These are phyloP conservation scores for Cromileptes altivelis DNA, from an alignment of 2,113 vertebrate species.

Conservation along the genomic window DNA sequence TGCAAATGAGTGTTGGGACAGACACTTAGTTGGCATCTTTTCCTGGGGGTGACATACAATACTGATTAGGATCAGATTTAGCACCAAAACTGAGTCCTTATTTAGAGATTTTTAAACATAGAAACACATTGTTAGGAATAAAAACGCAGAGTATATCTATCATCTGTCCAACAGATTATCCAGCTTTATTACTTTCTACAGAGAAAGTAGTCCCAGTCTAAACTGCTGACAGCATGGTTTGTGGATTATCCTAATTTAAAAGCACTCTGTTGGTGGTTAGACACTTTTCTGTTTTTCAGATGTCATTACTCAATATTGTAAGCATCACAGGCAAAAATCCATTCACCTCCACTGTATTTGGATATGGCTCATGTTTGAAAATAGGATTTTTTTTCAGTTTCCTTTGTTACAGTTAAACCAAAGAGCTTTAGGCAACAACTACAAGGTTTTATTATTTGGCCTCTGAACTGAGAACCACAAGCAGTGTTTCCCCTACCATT, in stretches of 20 bases:
- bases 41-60: not conserved
- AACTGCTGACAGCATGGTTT: constrained; percentile 8
- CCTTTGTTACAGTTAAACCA: not conserved
- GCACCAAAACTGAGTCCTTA: not conserved
- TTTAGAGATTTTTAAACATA: not conserved
- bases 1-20: constrained; percentile 5
- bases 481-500: no score
- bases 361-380: not conserved
- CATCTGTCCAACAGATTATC: not conserved
- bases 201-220: not conserved
- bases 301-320: not conserved
- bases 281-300: not conserved
- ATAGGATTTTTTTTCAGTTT: no score
- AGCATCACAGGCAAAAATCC: not conserved
- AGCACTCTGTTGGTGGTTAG: not conserved
- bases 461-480: no score
- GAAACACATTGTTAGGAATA: not conserved
- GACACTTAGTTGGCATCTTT: constrained; percentile 8
- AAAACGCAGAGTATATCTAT: not conserved
- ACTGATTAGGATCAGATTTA: not conserved
- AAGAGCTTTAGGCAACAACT: no score
- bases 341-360: not conserved
- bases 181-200: not conserved
- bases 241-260: not conserved
- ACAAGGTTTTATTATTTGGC: no score